Evolutionary conservation across 1,140 invertebrate species (phyloP).

Genomic region (Colletes latitarsis): DNA sequence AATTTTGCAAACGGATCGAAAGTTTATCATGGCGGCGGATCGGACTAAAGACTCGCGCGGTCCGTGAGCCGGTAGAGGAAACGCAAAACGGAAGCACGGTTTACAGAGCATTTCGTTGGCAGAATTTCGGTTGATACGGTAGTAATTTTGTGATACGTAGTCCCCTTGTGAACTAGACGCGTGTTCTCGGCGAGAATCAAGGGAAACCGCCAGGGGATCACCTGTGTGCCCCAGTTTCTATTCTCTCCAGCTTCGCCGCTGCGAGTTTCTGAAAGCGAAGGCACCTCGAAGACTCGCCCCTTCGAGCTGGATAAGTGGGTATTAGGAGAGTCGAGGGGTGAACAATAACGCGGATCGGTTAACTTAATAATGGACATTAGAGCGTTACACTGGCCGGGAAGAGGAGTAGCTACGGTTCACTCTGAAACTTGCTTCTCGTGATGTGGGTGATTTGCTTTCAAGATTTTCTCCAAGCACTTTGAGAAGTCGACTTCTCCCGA

Average conservation of each 20-base stretch:
- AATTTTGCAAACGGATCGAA: not conserved
- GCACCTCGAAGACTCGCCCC: conserved; percentile 56
- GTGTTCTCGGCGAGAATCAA: conserved; percentile 63
- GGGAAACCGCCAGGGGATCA: conserved; percentile 62
- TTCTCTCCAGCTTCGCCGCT: conserved; percentile 47
- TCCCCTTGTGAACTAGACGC: conserved; percentile 42
- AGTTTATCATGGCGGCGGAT: not conserved
- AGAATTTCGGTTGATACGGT: conserved; percentile 44
- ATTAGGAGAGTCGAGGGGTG: conserved; percentile 65
- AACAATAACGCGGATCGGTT: conserved; percentile 70
- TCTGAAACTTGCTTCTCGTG: conserved; percentile 61
- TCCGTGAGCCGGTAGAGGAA: not conserved
- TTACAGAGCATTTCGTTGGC: conserved; percentile 30
- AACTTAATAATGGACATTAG: conserved; percentile 71
- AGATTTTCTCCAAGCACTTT: conserved; percentile 65
- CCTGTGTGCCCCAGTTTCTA: conserved; percentile 65
- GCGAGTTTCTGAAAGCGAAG: conserved; percentile 62
- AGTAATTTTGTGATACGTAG: conserved; percentile 63
- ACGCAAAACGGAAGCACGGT: not conserved
- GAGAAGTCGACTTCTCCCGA: conserved; percentile 54
- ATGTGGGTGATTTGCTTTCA: conserved; percentile 67
- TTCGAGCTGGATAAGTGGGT: conserved; percentile 66
- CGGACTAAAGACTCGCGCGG: not conserved
- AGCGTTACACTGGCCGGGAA: conserved; percentile 53
- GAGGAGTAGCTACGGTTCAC: conserved; percentile 40